phyloP scores from a whole-genome alignment of 2,113 vertebrate genomes.

The Pionites leucogaster region DNA sequence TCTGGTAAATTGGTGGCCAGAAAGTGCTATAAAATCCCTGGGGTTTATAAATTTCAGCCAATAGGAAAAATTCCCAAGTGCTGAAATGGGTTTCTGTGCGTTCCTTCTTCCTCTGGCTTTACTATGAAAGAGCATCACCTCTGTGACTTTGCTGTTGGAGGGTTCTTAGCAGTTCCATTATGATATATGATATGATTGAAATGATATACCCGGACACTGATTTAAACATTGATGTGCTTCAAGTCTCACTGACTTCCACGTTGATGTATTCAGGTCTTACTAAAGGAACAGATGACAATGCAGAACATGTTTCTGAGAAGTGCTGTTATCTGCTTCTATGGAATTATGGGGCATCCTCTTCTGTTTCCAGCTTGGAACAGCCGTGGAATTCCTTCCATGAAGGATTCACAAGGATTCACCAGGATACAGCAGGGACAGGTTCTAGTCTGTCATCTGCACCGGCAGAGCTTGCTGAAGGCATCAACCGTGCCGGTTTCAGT shows the following conservation, averaged over 20 bases:
- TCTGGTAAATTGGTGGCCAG: neutral
- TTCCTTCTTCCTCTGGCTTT: neutral
- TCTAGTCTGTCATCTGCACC: neutral
- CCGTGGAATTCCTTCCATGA: neutral
- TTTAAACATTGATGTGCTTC: neutral
- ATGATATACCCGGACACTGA: neutral
- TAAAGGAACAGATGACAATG: neutral
- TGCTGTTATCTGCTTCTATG: neutral
- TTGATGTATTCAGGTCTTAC: neutral
- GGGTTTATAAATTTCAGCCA: neutral
- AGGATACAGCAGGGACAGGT: neutral
- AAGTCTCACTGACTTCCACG: fast-evolving
- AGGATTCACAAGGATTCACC: neutral
- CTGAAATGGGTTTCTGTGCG: neutral
- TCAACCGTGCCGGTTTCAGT: neutral
- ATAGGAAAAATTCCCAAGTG: neutral
- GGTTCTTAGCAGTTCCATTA: neutral
- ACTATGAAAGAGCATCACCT: neutral
- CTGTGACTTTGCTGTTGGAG: neutral
- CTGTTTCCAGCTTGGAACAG: fast-evolving
- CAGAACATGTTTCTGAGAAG: neutral
- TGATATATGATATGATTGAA: neutral
- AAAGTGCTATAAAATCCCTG: neutral
- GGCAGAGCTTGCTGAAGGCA: neutral
- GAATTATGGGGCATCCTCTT: neutral